Percentiles rank a stretch among this genome's conserved stretches.
Conservation (phyloP, 2,797 vertebrate species). For the Nyctibius grandis region DNA sequence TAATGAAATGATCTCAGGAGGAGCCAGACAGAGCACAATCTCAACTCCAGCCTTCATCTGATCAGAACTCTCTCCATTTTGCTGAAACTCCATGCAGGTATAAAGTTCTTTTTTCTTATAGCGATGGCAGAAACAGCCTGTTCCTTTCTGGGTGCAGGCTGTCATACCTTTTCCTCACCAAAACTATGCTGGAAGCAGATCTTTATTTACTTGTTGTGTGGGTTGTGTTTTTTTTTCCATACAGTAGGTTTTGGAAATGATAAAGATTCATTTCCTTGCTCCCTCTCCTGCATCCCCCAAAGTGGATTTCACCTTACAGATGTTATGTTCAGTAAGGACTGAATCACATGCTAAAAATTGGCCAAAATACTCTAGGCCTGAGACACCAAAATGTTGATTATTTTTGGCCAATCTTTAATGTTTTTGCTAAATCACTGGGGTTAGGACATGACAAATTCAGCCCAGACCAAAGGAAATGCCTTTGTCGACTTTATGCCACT, state of each 20-base stretch:
- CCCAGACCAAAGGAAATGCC: background rate
- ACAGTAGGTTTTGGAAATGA: background rate
- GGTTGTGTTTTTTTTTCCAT: background rate
- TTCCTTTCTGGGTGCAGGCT: background rate
- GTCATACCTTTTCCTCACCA: background rate
- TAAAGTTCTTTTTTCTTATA: background rate
- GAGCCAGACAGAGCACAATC: background rate
- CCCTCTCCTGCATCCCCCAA: no score
- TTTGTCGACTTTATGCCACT: accelerated
- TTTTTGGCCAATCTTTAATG: background rate
- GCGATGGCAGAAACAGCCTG: background rate
- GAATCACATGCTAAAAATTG: background rate
- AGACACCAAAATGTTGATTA: background rate
- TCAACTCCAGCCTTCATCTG: background rate
- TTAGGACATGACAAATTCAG: background rate
- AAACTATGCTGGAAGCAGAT: background rate
- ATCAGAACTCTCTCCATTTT: background rate
- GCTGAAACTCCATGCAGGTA: background rate
- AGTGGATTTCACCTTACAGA: background rate
- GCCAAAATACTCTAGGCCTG: background rate
- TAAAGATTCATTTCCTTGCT: background rate
- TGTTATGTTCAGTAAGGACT: background rate
- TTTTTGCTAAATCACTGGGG: background rate
- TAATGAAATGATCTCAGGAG: background rate
- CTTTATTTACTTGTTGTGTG: background rate